Conservation (phyloP, 2,797 vertebrate genomes). For the Halcyon badia region DNA sequence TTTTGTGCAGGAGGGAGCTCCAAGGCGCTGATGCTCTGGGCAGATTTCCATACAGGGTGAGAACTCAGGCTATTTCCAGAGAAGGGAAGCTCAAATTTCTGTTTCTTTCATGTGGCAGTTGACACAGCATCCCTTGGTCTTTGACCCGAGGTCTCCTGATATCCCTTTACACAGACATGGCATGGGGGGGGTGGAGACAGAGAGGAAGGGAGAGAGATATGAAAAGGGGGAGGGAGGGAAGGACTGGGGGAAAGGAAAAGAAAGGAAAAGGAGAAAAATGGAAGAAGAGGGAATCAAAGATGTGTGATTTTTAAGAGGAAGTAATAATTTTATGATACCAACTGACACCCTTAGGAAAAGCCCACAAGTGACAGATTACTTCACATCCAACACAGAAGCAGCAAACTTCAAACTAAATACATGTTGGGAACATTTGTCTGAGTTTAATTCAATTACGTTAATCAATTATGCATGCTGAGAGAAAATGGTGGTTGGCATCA, state of each 20-base stretch:
- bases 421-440: neutral
- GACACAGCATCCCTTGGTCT: neutral
- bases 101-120: neutral
- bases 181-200: fast-evolving
- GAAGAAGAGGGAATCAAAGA: neutral
- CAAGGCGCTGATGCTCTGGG: neutral
- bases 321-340: neutral
- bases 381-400: neutral
- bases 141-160: neutral
- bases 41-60: neutral
- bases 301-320: neutral
- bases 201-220: too few relatives aligned
- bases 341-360: neutral
- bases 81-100: neutral
- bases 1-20: neutral
- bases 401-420: neutral
- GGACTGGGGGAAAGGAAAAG: fast-evolving
- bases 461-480: neutral
- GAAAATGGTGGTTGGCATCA: neutral
- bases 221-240: fast-evolving
- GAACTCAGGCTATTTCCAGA: neutral
- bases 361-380: neutral
- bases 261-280: too few relatives aligned
- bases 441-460: neutral
- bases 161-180: neutral